Evolutionary conservation across 2,797 vertebrate species (phyloP), one percentile per base, ranked within the genome.

Genomic region (Euthynnus affinis): DNA sequence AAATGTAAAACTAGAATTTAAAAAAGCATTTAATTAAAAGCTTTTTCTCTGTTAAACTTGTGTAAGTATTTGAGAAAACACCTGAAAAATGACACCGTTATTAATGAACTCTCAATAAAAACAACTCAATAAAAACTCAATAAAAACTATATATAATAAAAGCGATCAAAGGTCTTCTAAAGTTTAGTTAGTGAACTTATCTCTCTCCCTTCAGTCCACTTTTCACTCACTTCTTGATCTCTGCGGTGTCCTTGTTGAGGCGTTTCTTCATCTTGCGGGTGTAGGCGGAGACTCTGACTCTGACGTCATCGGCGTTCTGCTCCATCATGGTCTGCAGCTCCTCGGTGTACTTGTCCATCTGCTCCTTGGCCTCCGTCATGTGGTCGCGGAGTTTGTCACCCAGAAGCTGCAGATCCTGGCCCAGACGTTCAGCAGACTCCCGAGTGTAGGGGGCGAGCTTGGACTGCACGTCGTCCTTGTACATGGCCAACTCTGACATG

Each of bases 181-280:
- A 25, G 13, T 29, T 29, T 32, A 32, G 29, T 48, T 12, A 20
- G 9, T 25, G 10, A 64, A 49, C 15, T 17, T 17, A 7, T 51
- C 6, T 7, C 55, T 27, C 22, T 25, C 68, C 2, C 53, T 5
- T 6, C 52, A 4, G 29, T 3, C 34, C 9, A 9, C 14, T 1
- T 44, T 32, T 6, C 20, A 34, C 93, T 90, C 82, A 96, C 95
- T 71, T 94, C 74, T 93, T 94, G 83, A 97, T 93, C 25, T 96
- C 95, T 46, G 94, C 68, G 0, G 89, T 78, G 74, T 97, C 96
- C 62, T 96, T 96, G 83, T 9, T 71, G 56, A 97, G 76, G 42
- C 96, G 95, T 74, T 96, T 97, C 88, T 89, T 96, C 80, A 97
- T 57, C 83, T 97, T 97, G 84, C 93, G 95, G 75, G 78, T 69